Conservation (phyloP, 1,140 invertebrate genomes). For the Stegodyphus dumicola region DNA sequence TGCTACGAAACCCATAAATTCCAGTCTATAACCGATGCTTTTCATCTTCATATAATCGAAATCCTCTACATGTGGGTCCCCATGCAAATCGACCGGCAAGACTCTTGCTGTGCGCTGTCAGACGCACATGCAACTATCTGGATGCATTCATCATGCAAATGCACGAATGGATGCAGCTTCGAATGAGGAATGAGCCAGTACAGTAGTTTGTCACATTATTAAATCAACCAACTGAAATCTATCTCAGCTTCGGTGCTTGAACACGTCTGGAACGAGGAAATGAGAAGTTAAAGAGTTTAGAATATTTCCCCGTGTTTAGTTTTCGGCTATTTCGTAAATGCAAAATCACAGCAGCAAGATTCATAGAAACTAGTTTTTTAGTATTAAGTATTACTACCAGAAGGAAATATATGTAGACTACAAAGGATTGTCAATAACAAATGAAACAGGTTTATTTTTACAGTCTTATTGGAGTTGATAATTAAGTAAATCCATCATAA, state of each 20-base stretch:
- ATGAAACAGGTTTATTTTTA: no score
- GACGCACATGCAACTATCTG: not conserved
- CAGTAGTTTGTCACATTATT: not conserved
- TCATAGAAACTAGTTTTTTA: no score
- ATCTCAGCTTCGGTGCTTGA: no score
- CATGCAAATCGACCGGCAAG: not conserved
- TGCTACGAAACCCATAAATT: not conserved
- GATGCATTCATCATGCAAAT: conserved; percentile 22
- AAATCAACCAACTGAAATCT: not conserved
- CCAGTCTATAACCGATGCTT: conserved; percentile 2
- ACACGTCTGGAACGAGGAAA: not conserved
- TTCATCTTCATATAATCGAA: conserved; percentile 24
- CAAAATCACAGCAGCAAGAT: no score
- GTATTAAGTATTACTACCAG: no score
- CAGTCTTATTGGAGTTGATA: no score
- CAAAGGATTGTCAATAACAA: no score
- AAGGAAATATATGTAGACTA: no score
- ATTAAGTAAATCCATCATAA: no score
- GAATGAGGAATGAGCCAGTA: conserved; percentile 3
- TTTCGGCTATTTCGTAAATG: no score
- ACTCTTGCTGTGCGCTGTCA: not conserved
- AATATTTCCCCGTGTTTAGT: no score
- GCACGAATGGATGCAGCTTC: not conserved
- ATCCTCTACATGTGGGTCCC: not conserved
- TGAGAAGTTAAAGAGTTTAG: not conserved